Evolutionary conservation across 2,797 vertebrate genomes (phyloP).

Genomic region (Chrysolophus pictus): DNA sequence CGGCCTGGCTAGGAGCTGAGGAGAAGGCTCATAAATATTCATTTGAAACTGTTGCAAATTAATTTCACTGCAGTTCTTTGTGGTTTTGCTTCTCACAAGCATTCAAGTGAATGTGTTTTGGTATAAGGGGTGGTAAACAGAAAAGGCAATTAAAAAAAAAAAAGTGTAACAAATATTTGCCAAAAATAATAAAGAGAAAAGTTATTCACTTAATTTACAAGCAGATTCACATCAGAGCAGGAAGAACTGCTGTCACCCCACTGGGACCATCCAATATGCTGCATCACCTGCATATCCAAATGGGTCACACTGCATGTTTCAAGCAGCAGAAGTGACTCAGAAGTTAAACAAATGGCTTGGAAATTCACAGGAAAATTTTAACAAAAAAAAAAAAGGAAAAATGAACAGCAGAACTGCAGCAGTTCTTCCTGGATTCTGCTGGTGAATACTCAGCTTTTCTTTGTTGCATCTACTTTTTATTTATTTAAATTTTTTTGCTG

Average conservation of each 20-base stretch:
- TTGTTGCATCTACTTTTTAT: not conserved
- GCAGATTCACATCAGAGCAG: not conserved
- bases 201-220: not conserved
- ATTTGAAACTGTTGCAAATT: not conserved
- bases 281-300: not conserved
- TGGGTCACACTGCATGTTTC: not conserved
- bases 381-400: not conserved
- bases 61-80: not conserved
- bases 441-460: not conserved
- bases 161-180: not conserved
- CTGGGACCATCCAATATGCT: not conserved
- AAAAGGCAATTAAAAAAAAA: not conserved
- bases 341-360: conserved; percentile 24
- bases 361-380: conserved; percentile 32
- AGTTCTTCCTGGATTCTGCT: not conserved
- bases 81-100: not conserved
- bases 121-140: not conserved
- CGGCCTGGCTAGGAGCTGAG: not conserved
- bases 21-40: conserved; percentile 9
- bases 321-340: not conserved
- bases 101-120: not conserved
- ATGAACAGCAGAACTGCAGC: not conserved
- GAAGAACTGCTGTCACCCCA: not conserved
- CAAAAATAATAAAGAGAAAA: not conserved
- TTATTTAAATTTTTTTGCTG: conserved; percentile 5